Evolutionary conservation across 1,140 invertebrate species (phyloP).

Genomic region (Telenomus remus): DNA sequence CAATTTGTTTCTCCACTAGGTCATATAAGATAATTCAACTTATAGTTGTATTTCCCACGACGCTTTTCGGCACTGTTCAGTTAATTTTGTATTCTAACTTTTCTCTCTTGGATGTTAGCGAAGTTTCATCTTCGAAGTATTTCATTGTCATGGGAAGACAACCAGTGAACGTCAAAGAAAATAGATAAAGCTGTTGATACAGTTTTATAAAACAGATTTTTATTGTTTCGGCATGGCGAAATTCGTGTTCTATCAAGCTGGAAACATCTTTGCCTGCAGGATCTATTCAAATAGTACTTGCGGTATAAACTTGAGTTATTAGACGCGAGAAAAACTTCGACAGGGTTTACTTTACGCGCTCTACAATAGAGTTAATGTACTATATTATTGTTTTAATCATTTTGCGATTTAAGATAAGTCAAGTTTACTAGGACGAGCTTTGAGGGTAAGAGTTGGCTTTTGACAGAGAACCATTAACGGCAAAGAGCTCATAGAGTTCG

Average conservation of each 20-base stretch:
- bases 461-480: slow-evolving; percentile 43
- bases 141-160: no score
- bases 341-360: slow-evolving; percentile 40
- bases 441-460: slow-evolving; percentile 45
- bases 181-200: no score
- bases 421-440: slow-evolving; percentile 33
- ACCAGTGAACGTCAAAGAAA: no score
- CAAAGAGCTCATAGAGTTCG: slow-evolving; percentile 40
- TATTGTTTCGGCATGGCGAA: slow-evolving; percentile 1
- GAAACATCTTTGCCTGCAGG: neutral
- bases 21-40: slow-evolving; percentile 68
- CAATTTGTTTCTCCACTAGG: slow-evolving; percentile 63
- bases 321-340: slow-evolving; percentile 19
- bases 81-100: slow-evolving; percentile 31
- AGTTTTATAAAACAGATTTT: neutral
- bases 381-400: slow-evolving; percentile 50
- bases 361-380: slow-evolving; percentile 35
- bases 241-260: slow-evolving; percentile 18
- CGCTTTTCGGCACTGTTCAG: slow-evolving; percentile 36
- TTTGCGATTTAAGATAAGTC: slow-evolving; percentile 36
- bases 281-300: slow-evolving; percentile 20
- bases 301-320: slow-evolving; percentile 34
- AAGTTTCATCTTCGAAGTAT: slow-evolving; percentile 4
- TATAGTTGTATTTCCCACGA: slow-evolving; percentile 60
- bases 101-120: slow-evolving; percentile 14